Evolutionary conservation across 2,888 invertebrate genomes (phyloP), one percentile per base, ranked within the genome.

Genomic region (Eilema depressum): DNA sequence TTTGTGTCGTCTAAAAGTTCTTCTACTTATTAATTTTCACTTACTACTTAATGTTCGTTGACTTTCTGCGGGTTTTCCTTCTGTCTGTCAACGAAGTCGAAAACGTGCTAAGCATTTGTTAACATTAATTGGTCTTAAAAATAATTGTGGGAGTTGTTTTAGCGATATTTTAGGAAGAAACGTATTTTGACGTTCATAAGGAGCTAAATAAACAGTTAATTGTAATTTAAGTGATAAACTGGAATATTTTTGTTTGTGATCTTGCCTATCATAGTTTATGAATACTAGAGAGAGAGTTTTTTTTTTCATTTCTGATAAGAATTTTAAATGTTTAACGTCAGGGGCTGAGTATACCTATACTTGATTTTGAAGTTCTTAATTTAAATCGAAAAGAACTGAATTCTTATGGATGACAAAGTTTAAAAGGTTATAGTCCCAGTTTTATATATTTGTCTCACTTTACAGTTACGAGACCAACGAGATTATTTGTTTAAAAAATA

Each of bases 91-190:
- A 81, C 80, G 77, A 59, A 20, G 64, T 57, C 20, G 23, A 20
- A 37, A 66, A 80, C 81, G 81, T 82, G 81, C 14, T 63, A 67
- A 23, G 80, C 74, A 69, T 80, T 70, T 70, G 75, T 69, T 57
- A n/a, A 25, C 61, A 23, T 68, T 81, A 73, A 79, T 76, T 74
- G 63, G 17, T n/a, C 57, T 57, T 68, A 64, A 47, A 64, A 53
- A n/a, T 64, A 64, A 53, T 41, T n/a, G 64, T 64, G 17, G 41
- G 47, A 10, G 63, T 20, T 25, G 25, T 20, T 26, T 28, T 28
- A 53, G n/a, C 23, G 53, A 28, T 28, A 53, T 64, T 64, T 64
- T n/a, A 47, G 17, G 37, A 14, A 28, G 25, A 12, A 26, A 26
- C 14, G 3, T 41, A 23, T 41, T 41, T 63, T 33, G n/a, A 8